Evolutionary conservation across 2,888 invertebrate species (phyloP), one percentile per base, ranked within the genome.

Genomic region (Polymixis lichenea): DNA sequence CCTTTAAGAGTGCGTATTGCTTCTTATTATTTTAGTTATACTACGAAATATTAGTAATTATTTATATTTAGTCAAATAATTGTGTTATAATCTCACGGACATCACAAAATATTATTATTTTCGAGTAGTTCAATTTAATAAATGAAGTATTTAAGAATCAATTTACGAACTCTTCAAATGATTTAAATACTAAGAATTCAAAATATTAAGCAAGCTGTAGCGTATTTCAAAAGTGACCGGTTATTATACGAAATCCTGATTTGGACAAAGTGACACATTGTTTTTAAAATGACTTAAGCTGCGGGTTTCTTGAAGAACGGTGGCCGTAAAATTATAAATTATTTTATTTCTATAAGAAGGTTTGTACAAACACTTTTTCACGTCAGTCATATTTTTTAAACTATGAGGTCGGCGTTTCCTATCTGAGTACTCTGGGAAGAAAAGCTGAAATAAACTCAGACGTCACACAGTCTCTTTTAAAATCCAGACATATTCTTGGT

Each of bases 1-100:
- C 67, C 60, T 86, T 82, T 70, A 28, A 84, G 86, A 81, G 78
- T 79, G 83, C 87, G 86, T 88, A 84, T 79, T 68, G 85, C 83
- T 86, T 85, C 75, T 85, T 86, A 86, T 78, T 82, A 82, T 86
- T 83, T 83, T 85, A 87, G 83, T 87, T 88, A 77, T 84, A 83
- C 25, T 72, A 77, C 70, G 84, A 81, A 87, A 85, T 83, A 85
- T 79, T 90, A 88, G 79, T 86, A 80, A 89, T 89, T 91, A 90
- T 90, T 91, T 91, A 90, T 90, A 87, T 89, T 86, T 90, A 91
- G 87, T 86, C 60, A 90, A 91, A 87, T 75, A 89, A 89, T 88
- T 89, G 80, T 90, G n/a, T 90, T 88, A 84, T 89, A 90, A 90
- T 91, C 88, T 90, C 90, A 89, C 84, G 43, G 28, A 71, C 28